Conservation (phyloP, 2,888 invertebrate species). For the Mythimna pallens region DNA sequence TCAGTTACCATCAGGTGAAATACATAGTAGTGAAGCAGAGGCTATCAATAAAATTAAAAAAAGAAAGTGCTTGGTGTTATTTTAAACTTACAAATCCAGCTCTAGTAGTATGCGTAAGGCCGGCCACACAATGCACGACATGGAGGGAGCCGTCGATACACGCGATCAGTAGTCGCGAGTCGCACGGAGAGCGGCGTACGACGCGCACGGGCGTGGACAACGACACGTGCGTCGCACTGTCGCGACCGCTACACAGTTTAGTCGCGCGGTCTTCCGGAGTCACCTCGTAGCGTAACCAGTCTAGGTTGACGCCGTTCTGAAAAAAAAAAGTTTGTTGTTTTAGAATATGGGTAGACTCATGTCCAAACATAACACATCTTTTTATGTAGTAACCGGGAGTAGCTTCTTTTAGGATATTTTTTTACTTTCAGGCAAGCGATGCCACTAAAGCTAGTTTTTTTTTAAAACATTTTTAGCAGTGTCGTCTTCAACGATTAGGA, state of each 20-base stretch:
- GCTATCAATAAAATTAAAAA: no score
- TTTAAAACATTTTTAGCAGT: no score
- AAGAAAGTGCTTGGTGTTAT: no score
- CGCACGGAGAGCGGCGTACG: constrained; percentile 88
- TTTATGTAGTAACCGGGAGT: no score
- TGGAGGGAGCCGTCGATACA: constrained; percentile 96
- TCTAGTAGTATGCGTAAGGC: constrained; percentile 94
- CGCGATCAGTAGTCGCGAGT: constrained; percentile 94
- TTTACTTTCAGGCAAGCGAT: no score
- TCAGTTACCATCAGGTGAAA: no score
- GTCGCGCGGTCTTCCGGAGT: constrained; percentile 91
- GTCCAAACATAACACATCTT: no score
- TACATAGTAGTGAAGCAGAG: no score
- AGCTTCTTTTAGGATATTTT: no score
- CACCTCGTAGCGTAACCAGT: constrained; percentile 94
- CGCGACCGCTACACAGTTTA: constrained; percentile 84
- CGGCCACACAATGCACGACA: constrained; percentile 94
- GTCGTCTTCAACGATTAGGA: no score
- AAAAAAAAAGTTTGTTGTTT: constrained; percentile 35
- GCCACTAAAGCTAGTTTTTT: no score
- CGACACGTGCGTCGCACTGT: constrained; percentile 90
- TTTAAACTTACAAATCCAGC: constrained; percentile 93
- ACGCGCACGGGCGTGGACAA: constrained; percentile 87
- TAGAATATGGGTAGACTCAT: no score
- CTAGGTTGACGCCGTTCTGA: constrained; percentile 86